Percentiles rank a stretch among this genome's conserved stretches.
Conservation (phyloP, 2,113 vertebrate genomes). For the Nycticebus coucang region DNA sequence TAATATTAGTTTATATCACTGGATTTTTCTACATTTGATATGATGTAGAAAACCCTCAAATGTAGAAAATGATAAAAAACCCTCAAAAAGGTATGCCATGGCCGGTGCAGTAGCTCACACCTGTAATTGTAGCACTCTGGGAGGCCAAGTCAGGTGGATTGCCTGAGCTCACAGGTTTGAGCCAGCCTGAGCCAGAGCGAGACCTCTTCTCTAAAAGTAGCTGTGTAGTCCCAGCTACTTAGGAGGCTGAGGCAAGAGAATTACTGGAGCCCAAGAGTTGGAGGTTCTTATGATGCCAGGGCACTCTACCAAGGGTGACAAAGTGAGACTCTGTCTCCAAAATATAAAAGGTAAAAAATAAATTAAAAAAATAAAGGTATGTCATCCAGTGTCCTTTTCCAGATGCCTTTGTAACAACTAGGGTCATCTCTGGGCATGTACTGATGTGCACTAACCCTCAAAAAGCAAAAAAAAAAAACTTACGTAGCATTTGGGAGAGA, state of each 20-base stretch:
- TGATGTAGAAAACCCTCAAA: not conserved
- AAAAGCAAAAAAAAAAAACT: not conserved
- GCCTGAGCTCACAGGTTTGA: too few relatives aligned
- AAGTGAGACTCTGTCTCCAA: too few relatives aligned
- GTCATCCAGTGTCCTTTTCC: not conserved
- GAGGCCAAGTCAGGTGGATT: too few relatives aligned
- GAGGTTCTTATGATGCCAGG: too few relatives aligned
- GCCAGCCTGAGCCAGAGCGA: too few relatives aligned
- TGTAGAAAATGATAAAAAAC: not conserved
- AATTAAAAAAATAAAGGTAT: not conserved
- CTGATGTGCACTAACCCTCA: not conserved
- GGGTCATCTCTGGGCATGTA: not conserved
- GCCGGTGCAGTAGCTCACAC: too few relatives aligned
- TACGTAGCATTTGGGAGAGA: not conserved
- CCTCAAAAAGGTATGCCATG: rapidly evolving
- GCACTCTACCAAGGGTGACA: too few relatives aligned
- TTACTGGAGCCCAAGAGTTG: too few relatives aligned
- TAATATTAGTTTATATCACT: not conserved
- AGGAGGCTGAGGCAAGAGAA: too few relatives aligned
- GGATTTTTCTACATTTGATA: not conserved
- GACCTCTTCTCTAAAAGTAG: too few relatives aligned
- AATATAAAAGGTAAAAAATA: not conserved
- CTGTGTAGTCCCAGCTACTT: too few relatives aligned
- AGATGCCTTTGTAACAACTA: not conserved
- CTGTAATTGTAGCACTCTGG: too few relatives aligned